Evolutionary conservation across 2,797 vertebrate genomes (phyloP).

Genomic region (Sylvilagus floridanus): DNA sequence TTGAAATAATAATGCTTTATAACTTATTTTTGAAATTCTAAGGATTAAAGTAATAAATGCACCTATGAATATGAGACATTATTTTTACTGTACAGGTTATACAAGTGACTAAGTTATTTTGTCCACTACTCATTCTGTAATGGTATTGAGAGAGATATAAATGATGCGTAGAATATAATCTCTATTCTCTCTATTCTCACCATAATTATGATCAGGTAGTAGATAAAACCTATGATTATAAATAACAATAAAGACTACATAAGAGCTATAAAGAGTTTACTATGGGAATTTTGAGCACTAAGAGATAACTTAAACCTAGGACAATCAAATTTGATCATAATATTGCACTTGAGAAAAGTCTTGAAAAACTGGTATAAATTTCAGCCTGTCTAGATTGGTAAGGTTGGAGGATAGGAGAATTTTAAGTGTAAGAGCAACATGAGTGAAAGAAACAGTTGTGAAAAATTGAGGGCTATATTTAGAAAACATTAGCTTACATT

Average conservation of each 20-base stretch:
- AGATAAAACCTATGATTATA: slow-evolving; percentile 35
- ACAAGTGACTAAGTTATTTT: slow-evolving; percentile 10
- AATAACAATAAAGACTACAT: neutral
- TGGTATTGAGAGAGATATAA: slow-evolving; percentile 4
- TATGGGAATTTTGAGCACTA: neutral
- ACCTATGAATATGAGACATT: slow-evolving; percentile 7
- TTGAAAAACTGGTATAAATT: slow-evolving; percentile 30
- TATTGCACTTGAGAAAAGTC: neutral
- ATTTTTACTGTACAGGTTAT: slow-evolving; percentile 15
- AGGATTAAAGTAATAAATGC: neutral
- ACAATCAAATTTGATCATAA: slow-evolving; percentile 29
- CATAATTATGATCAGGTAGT: neutral
- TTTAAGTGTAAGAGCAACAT: neutral
- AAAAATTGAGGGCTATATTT: neutral
- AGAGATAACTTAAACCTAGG: neutral
- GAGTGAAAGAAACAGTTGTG: neutral
- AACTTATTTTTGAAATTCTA: neutral
- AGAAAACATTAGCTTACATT: slow-evolving; percentile 27
- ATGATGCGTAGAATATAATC: neutral
- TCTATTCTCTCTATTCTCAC: neutral
- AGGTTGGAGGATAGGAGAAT: neutral
- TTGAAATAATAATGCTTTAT: neutral
- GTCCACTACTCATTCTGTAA: neutral
- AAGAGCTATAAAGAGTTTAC: slow-evolving; percentile 19
- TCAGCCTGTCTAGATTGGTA: neutral